Evolutionary conservation across 1,140 invertebrate species (phyloP), one percentile per base, ranked within the genome.

Genomic region (Achroia grisella): DNA sequence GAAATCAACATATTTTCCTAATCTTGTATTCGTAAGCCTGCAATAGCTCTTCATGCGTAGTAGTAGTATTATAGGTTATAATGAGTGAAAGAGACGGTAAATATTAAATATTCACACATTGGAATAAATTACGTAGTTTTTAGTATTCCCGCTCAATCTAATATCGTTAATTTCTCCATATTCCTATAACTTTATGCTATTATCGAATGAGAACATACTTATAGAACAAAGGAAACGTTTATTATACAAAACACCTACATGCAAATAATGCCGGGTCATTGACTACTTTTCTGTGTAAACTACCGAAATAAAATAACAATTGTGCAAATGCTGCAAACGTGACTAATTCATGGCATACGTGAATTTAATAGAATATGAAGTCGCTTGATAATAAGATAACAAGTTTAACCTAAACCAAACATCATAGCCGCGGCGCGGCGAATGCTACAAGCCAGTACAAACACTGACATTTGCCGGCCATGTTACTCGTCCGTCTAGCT

Each of bases 381-480:
- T 42, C 9, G 13, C 31, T 34, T 54, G 43, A 37, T 41, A 39
- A 46, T 45, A 52, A 49, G 48, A 15, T 29, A 58, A 41, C 40
- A 51, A 41, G 50, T 37, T 56, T 53, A 54, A 43, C 32, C 27
- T 49, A 40, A 45, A 44, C 33, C 34, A 48, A 52, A 52, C 50
- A 55, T 61, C 15, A 52, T 47, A 40, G 17, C 17, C 2, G 17
- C 17, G 17, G 60, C 54, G 52, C 51, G 55, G 60, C 50, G 49
- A 47, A 33, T 52, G 34, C 58, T 58, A 63, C 62, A 65, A 56
- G 34, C 52, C 17, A 56, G 42, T 48, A 43, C 34, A 57, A 57
- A 68, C 63, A 70, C 65, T 72, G 77, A 77, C 75, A 79, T 75
- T 80, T 63, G 71, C 76, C 80, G 80, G 77, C 80, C 80, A 84